Evolutionary conservation across 2,113 vertebrate species (phyloP).

Genomic region (Acrocephalus kingi): DNA sequence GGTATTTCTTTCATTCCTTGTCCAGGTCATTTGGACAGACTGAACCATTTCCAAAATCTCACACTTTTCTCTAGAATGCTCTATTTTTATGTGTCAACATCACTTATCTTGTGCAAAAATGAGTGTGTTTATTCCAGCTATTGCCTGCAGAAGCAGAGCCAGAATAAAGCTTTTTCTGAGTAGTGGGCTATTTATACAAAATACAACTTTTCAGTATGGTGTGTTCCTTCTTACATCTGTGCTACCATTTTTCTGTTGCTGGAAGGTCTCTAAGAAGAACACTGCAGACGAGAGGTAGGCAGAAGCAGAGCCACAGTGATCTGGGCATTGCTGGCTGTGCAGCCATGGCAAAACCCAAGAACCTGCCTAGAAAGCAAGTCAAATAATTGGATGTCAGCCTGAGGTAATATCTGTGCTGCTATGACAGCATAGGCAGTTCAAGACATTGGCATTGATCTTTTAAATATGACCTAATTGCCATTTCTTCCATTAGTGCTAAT

Average conservation of each 20-base stretch:
- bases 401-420: background rate
- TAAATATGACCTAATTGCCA: background rate
- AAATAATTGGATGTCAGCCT: background rate
- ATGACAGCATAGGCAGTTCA: background rate
- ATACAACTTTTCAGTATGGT: background rate
- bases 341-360: background rate
- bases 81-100: background rate
- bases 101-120: background rate
- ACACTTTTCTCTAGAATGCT: background rate
- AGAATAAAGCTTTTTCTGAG: background rate
- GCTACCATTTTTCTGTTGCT: background rate
- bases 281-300: background rate
- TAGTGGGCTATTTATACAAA: background rate
- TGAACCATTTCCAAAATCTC: background rate
- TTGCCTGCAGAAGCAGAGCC: background rate
- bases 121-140: background rate
- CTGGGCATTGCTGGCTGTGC: background rate
- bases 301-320: background rate
- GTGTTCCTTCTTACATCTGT: background rate
- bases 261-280: background rate
- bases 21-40: background rate
- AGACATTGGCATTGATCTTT: background rate
- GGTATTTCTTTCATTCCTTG: background rate
- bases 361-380: background rate
- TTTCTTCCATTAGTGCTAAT: background rate